Evolutionary conservation across 64 coral and sea anemone species (phyloP).

Genomic region (Pachyseris speciosa): DNA sequence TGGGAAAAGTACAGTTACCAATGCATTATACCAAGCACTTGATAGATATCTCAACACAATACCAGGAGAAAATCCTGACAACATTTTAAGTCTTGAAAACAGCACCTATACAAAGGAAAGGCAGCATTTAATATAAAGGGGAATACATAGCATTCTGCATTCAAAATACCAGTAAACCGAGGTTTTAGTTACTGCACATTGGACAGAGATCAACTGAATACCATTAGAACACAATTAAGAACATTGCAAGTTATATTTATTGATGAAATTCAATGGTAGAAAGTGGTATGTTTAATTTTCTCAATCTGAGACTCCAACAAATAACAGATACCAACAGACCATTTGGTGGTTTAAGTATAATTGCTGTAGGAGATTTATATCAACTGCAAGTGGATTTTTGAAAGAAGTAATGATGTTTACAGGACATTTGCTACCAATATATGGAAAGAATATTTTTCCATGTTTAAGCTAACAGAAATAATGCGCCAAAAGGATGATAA

Average conservation of each 20-base stretch:
- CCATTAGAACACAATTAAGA: not conserved
- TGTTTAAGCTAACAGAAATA: constrained; percentile 45
- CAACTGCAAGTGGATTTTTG: constrained; percentile 43
- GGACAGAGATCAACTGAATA: not conserved
- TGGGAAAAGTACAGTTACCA: constrained; percentile 1
- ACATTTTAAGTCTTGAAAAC: constrained; percentile 22
- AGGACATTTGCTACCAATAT: not conserved
- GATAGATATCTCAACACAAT: constrained; percentile 11
- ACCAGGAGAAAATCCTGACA: constrained; percentile 4
- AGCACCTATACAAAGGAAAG: constrained; percentile 32
- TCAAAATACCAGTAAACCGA: not conserved
- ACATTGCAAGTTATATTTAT: not conserved
- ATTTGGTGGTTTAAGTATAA: constrained; percentile 5
- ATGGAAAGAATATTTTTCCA: not conserved
- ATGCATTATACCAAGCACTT: constrained; percentile 18
- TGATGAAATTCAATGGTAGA: constrained; percentile 6
- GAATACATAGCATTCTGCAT: not conserved
- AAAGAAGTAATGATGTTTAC: not conserved
- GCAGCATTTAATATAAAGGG: constrained; percentile 21
- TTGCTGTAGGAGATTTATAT: constrained; percentile 9
- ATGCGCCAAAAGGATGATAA: constrained; percentile 63
- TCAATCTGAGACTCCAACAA: not conserved
- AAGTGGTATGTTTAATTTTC: not conserved
- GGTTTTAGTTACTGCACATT: not conserved
- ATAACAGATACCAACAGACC: not conserved